Evolutionary conservation across 2,888 invertebrate species (phyloP).

Genomic region (Atethmia centrago): DNA sequence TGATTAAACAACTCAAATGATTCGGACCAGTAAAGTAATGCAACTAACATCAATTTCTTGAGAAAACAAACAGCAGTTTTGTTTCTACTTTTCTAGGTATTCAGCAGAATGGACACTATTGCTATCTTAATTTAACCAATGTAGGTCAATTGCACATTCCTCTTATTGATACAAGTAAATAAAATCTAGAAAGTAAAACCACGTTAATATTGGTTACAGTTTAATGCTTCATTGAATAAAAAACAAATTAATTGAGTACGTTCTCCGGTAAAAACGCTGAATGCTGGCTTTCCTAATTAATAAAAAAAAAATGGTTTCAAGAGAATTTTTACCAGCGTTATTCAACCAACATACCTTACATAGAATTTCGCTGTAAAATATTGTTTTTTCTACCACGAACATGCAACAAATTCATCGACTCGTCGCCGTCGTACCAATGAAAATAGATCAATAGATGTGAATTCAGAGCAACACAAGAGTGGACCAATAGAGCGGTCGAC

Average conservation of each 20-base stretch:
- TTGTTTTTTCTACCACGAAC: background rate
- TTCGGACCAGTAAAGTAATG: background rate
- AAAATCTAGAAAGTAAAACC: background rate
- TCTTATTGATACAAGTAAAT: background rate
- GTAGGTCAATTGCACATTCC: conserved; percentile 13
- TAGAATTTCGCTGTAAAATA: background rate
- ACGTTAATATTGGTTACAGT: background rate
- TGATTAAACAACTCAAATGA: background rate
- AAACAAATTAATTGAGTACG: background rate
- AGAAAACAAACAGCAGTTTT: background rate
- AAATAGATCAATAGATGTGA: conserved; percentile 28
- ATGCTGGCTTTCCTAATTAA: background rate
- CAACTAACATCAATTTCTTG: conserved; percentile 41
- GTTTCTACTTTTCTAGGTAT: background rate
- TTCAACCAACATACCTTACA: no score
- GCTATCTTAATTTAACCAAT: conserved; percentile 5
- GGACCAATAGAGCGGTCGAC: conserved; percentile 18
- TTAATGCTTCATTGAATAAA: background rate
- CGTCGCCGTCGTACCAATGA: conserved; percentile 7
- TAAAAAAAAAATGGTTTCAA: background rate
- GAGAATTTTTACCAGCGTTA: background rate
- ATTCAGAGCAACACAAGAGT: conserved; percentile 20
- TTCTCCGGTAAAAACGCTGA: background rate
- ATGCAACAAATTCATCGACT: background rate
- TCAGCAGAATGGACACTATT: background rate